phyloP scores from a whole-genome alignment of 2,113 vertebrate species.

The Carassius gibelio region DNA sequence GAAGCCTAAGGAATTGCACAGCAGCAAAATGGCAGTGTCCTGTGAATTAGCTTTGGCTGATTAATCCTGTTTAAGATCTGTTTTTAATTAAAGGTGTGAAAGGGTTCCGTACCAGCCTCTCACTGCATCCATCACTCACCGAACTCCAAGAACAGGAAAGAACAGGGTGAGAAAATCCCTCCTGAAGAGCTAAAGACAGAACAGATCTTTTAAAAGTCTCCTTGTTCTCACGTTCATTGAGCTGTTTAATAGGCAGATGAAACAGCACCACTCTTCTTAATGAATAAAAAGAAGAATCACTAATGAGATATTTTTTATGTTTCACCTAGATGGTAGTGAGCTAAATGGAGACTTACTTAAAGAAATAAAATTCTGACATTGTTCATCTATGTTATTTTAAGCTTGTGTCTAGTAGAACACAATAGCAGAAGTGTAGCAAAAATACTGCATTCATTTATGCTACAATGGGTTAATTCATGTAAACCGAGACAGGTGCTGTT shows the following conservation, averaged over 20 bases:
- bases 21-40: neutral
- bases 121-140: slow-evolving; percentile 7
- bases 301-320: neutral
- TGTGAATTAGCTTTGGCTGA: slow-evolving; percentile 17
- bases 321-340: neutral
- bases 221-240: neutral
- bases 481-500: neutral
- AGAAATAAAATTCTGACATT: neutral
- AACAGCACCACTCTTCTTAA: neutral
- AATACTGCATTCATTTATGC: too few species aligned
- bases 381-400: neutral
- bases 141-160: slow-evolving; percentile 35
- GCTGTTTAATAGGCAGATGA: neutral
- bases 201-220: neutral
- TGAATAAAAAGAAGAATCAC: neutral
- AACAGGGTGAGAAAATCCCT: slow-evolving; percentile 46
- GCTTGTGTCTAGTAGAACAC: neutral
- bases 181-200: neutral
- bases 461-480: neutral
- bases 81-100: slow-evolving; percentile 40
- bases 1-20: neutral
- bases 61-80: slow-evolving; percentile 11
- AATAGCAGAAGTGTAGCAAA: neutral
- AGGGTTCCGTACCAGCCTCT: neutral
- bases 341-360: neutral